Evolutionary conservation across 2,113 vertebrate genomes (phyloP).

Genomic region (Thamnophis sirtalis): DNA sequence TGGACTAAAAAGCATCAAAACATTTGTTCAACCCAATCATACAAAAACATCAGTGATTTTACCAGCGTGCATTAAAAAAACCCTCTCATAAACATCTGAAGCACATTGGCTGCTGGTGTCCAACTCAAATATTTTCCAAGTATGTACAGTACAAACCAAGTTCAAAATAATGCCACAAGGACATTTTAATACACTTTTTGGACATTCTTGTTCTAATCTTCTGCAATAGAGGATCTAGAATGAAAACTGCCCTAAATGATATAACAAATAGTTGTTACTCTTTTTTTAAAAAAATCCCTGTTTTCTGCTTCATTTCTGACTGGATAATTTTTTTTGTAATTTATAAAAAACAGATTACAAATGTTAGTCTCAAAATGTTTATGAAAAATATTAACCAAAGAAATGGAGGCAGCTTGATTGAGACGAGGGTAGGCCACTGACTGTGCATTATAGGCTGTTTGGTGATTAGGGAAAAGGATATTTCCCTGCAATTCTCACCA

Average conservation of each 20-base stretch:
- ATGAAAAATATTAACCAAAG: background rate
- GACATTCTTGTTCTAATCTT: background rate
- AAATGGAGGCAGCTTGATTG: background rate
- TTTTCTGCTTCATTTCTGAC: background rate
- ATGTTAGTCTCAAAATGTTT: background rate
- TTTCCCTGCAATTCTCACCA: background rate
- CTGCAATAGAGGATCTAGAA: background rate
- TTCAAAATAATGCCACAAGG: background rate
- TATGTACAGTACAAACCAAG: conserved; percentile 11
- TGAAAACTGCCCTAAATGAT: background rate
- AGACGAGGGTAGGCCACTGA: background rate
- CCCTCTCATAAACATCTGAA: background rate
- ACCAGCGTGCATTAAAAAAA: background rate
- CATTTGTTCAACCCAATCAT: background rate
- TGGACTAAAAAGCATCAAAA: background rate
- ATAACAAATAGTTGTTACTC: background rate
- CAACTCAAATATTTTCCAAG: background rate
- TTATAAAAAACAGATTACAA: background rate
- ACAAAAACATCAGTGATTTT: background rate
- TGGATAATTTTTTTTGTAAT: background rate
- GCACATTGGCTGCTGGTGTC: conserved; percentile 33
- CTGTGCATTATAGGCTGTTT: background rate
- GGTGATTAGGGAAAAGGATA: background rate
- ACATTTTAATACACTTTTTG: background rate
- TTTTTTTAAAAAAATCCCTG: background rate